Evolutionary conservation across 37 sponge, comb jelly and placozoan genomes (phyloP).

Genomic region (Hormiphora californensis): DNA sequence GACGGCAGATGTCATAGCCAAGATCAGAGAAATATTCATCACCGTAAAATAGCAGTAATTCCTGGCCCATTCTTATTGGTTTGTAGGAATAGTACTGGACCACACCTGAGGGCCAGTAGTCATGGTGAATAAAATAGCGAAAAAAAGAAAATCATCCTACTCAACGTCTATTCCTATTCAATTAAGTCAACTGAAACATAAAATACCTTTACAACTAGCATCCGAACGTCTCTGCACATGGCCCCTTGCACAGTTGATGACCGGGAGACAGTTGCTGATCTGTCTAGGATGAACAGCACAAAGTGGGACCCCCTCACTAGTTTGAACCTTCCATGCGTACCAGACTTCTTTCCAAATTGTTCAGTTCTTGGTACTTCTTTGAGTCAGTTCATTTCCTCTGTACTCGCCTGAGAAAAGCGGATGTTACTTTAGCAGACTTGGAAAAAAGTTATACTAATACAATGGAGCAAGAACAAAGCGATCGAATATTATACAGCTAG

Average conservation of each 20-base stretch:
- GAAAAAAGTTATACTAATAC: too few species aligned
- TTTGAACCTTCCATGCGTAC: background rate
- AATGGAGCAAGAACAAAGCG: too few species aligned
- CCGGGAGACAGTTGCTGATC: background rate
- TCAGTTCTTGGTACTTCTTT: background rate
- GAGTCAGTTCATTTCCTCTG: background rate
- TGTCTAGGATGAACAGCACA: background rate
- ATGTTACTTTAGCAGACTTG: too few species aligned
- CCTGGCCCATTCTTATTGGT: background rate
- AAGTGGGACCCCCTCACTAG: background rate
- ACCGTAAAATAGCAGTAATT: constrained; percentile 21
- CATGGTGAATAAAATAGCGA: too few species aligned
- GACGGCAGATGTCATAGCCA: too few species aligned
- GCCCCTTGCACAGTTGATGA: constrained; percentile 24
- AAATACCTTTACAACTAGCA: background rate
- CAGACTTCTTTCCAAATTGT: background rate
- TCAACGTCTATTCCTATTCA: too few species aligned
- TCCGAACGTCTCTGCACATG: background rate
- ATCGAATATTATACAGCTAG: too few species aligned
- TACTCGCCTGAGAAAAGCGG: constrained; percentile 19
- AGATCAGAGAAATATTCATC: background rate
- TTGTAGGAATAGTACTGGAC: constrained; percentile 22
- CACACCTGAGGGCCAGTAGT: background rate
- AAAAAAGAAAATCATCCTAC: too few species aligned
- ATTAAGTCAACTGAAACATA: too few species aligned